Evolutionary conservation across 2,888 invertebrate species (phyloP), one percentile per base, ranked within the genome.

Genomic region (Cylloceria caligata): DNA sequence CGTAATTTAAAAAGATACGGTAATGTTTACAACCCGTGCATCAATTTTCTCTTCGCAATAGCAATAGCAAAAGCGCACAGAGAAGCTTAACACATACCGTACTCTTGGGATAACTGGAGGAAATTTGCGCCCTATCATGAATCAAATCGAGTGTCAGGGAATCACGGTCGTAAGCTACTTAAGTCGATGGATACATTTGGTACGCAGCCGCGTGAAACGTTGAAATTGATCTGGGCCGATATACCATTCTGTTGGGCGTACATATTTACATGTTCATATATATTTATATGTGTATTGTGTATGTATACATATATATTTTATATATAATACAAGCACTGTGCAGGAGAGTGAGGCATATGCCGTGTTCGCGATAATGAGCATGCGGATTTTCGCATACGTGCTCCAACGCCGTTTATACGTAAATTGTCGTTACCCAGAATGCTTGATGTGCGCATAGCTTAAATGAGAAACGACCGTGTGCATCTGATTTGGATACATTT

Each of bases 101-200:
- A 30, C 30, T 42, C 16, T 34, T 11, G 34, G 42, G 55, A 69
- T 74, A 74, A 78, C 57, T 74, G 30, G 68, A 39, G 64, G 34
- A 65, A 81, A 75, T 78, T 71, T 52, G 52, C 42, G 11, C 24
- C 16, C 65, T 49, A 75, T 67, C 82, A 39, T 82, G 60, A 76
- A 82, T 79, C 79, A 72, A 71, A 79, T 79, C 52, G 67, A 55
- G 69, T 62, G 55, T 72, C 72, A 62, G 52, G 75, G 27, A 79
- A 82, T 82, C 68, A 65, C 36, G 75, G 9, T 52, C 72, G 55
- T 79, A 79, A 82, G 79, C 82, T 79, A 75, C 79, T 82, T 82
- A 79, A 75, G 75, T 82, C 65, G 49, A 67, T 42, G 69, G 42
- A 79, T 75, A 62, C 49, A 82, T 82, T 79, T 45, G 39, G 30